Evolutionary conservation across 2,888 invertebrate species (phyloP).

Genomic region (Podotricha telesiphe): DNA sequence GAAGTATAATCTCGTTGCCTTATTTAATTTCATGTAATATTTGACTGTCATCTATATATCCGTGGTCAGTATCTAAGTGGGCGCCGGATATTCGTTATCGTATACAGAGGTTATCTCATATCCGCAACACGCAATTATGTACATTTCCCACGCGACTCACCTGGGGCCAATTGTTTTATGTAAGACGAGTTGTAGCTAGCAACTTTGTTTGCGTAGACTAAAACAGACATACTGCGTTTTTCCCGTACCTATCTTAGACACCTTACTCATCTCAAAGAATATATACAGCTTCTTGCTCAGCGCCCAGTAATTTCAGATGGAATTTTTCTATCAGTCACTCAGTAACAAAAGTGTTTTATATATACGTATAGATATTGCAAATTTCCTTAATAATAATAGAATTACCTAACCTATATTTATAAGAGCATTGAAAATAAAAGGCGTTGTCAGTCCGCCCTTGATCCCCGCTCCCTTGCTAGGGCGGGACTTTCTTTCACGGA

Average conservation of each 20-base stretch:
- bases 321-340: too few species aligned
- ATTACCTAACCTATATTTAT: background rate
- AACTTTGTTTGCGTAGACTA: too few species aligned
- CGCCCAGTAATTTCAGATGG: too few species aligned
- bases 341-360: too few species aligned
- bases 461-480: conserved; percentile 44
- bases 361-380: too few species aligned
- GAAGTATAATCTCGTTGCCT: background rate
- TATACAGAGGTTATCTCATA: conserved; percentile 64
- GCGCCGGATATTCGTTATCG: conserved; percentile 65
- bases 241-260: too few species aligned
- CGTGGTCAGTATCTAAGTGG: conserved; percentile 65
- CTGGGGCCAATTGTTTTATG: conserved; percentile 41
- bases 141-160: conserved; percentile 71
- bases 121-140: conserved; percentile 69
- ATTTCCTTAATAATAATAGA: background rate
- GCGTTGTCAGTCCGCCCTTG: conserved; percentile 51
- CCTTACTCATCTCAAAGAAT: too few species aligned
- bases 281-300: too few species aligned
- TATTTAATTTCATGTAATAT: conserved; percentile 4
- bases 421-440: conserved; percentile 44
- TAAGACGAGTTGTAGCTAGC: background rate
- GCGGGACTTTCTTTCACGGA: conserved; percentile 36
- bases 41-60: conserved; percentile 45
- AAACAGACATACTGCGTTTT: too few species aligned